phyloP scores from a whole-genome alignment of 2,797 vertebrate genomes.

The Esox masquinongy region DNA sequence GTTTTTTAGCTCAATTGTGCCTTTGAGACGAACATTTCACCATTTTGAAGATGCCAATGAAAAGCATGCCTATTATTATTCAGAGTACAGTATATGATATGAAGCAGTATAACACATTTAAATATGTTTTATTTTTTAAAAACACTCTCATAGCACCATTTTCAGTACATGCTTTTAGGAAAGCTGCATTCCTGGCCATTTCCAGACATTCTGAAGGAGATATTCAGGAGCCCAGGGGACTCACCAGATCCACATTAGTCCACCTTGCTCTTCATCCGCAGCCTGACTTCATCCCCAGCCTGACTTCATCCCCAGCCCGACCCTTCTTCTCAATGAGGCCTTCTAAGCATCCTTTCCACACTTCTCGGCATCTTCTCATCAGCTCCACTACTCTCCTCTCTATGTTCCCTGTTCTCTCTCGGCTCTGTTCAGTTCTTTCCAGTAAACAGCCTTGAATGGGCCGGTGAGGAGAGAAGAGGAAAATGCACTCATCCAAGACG shows the following conservation, averaged over 20 bases:
- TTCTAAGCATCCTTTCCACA: not conserved
- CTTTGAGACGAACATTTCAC: not conserved
- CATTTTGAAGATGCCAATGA: not conserved
- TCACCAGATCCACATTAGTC: not conserved
- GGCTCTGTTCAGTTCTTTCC: constrained; percentile 43
- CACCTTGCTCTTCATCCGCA: not conserved
- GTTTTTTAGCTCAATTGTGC: constrained; percentile 62
- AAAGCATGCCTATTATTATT: not conserved
- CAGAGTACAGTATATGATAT: not conserved
- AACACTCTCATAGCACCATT: not conserved
- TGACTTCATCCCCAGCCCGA: not conserved
- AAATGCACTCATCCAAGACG: constrained; percentile 58
- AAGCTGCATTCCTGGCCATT: not conserved
- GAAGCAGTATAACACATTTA: not conserved
- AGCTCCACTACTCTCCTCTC: not conserved
- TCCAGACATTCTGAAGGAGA: not conserved
- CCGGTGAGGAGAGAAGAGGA: not conserved
- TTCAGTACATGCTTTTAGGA: not conserved
- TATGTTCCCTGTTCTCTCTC: constrained; percentile 18
- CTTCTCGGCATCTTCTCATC: not conserved
- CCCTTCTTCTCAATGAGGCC: not conserved
- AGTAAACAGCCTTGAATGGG: constrained; percentile 49
- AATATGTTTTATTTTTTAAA: not conserved
- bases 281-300: not conserved
- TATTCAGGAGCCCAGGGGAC: not conserved